These are phyloP conservation scores for Festucalex cinctus DNA, from an alignment of 2,113 vertebrate species.

Conservation along the genomic window DNA sequence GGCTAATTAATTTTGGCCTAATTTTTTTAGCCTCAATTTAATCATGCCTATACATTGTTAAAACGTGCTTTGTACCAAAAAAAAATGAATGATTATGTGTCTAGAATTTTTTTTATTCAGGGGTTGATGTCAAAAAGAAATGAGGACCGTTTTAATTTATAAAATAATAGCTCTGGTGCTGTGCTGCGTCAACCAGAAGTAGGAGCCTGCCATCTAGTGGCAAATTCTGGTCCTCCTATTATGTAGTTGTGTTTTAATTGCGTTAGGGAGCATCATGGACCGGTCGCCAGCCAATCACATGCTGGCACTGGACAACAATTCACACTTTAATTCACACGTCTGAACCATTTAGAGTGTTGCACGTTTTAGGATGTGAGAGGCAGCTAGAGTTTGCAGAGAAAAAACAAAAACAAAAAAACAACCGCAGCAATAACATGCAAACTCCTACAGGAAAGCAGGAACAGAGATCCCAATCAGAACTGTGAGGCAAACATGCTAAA, in stretches of 20 bases:
- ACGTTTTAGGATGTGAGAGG: neutral
- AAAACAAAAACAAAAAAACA: no score
- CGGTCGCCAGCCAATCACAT: neutral
- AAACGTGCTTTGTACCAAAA: slow-evolving; percentile 15
- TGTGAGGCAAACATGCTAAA: neutral
- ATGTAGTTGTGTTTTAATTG: neutral
- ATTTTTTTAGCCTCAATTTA: slow-evolving; percentile 28
- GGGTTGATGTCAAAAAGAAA: slow-evolving; percentile 10
- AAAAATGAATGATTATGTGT: slow-evolving; percentile 36
- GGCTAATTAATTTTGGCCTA: slow-evolving; percentile 54
- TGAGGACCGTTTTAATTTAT: neutral
- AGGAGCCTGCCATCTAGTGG: neutral
- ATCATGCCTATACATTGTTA: slow-evolving; percentile 15
- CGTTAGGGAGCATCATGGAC: neutral
- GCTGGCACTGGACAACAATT: neutral
- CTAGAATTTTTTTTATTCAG: slow-evolving; percentile 26
- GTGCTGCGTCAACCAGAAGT: neutral
- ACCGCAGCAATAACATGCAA: neutral
- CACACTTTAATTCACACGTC: neutral
- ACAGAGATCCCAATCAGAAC: no score
- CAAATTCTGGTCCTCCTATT: neutral
- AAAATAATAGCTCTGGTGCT: neutral
- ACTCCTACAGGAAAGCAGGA: neutral
- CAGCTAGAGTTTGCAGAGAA: no score
- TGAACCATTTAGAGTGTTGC: neutral